A percentile compares a stretch with the other conserved stretches of the same genome.
Conservation (phyloP, 53 echinoderm and acorn worm species). For the Luidia sarsii region DNA sequence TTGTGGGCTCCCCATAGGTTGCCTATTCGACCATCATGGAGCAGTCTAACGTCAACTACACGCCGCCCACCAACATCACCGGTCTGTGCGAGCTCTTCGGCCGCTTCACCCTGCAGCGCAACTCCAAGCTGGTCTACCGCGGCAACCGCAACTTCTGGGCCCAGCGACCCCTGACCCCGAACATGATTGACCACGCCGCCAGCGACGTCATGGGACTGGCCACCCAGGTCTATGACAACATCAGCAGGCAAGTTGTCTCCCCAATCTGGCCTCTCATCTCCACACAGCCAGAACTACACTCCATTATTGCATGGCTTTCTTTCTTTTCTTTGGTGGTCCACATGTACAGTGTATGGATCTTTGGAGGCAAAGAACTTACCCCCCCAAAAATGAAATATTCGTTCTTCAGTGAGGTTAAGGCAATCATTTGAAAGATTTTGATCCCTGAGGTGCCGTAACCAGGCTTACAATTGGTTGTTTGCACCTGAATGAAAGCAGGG, state of each 20-base stretch:
- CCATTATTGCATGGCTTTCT: too few species aligned
- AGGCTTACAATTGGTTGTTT: too few species aligned
- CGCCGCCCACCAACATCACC: constrained; percentile 33
- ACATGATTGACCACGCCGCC: constrained; percentile 82
- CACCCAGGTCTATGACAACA: constrained; percentile 63
- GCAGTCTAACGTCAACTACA: constrained; percentile 36
- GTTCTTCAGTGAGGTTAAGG: neutral
- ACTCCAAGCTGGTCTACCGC: constrained; percentile 44
- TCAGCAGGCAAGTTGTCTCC: constrained; percentile 57
- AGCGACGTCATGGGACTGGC: constrained; percentile 72
- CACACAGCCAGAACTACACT: neutral
- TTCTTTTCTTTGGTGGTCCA: neutral
- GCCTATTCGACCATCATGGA: constrained; percentile 52
- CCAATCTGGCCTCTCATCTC: neutral
- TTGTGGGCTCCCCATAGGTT: too few species aligned
- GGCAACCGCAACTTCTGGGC: constrained; percentile 73
- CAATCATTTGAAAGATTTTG: neutral
- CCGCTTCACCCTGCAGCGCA: constrained; percentile 33
- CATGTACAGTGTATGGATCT: neutral
- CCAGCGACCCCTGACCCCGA: constrained; percentile 64
- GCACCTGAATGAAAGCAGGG: too few species aligned
- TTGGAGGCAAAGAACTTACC: neutral
- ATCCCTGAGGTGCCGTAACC: too few species aligned
- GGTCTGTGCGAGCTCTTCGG: constrained; percentile 51
- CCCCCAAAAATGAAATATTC: neutral